Evolutionary conservation across 2,113 vertebrate species (phyloP), one percentile per base, ranked within the genome.

Genomic region (Xiphophorus hellerii): DNA sequence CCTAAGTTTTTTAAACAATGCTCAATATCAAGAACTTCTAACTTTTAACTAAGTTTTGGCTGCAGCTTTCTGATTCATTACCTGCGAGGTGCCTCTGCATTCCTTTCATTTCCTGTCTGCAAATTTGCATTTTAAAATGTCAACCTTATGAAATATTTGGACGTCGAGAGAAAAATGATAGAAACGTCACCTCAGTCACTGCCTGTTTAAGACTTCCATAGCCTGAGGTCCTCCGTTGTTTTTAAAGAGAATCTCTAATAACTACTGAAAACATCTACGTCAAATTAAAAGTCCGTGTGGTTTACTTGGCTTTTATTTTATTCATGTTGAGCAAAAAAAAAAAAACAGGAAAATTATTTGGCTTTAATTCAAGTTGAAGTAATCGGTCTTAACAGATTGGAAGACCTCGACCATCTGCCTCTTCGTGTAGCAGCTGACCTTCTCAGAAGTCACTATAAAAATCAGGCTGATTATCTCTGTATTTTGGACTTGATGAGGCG

Each of bases 91-190:
- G 17, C 11, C 74, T 54, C 65, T 74, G 31, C 69, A 72, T 80
- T 84, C 66, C 20, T 71, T 61, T 82, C 76, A 61, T 85, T 76
- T 74, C 77, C 74, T 33, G 44, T 66, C 71, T 73, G 65, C 44
- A 3, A 51, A 88, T 88, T 92, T 86, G 86, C 83, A 88, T 87
- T 89, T 84, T 70, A 6, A 90, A 90, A 92, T 89, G 89, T 88
- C 86, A 87, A 30, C 44, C 77, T 76, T 68, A 63, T 85, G 77
- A 85, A 87, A 78, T 71, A 74, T 74, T 76, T 81, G 67, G 61
- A 83, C 62, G 64, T 66, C 61, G 63, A 80, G 68, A 75, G 60
- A 35, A 76, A 71, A 87, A 77, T 80, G 48, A 87, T 82, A 87
- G 73, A 90, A 90, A 90, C 83, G 81, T 88, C 88, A 89, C 72